Base-by-base conservation (phyloP, 2,113 vertebrate species). In the Elephantulus edwardii region DNA sequence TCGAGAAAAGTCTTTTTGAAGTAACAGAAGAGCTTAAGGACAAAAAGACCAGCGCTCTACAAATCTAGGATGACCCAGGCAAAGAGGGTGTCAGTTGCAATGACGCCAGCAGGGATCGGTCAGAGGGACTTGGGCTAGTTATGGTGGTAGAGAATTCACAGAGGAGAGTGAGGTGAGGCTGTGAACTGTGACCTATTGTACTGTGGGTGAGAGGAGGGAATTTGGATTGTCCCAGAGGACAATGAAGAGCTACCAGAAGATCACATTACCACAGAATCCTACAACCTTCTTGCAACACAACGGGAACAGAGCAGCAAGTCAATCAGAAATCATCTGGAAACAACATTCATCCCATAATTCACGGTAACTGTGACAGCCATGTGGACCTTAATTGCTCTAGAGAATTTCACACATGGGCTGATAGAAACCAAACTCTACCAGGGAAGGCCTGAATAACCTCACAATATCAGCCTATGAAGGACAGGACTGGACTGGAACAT, bases 51-150 rank as follows among this genome's bases (percentile, higher is more conserved):
- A 52, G 16, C 19, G 2, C 2, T 35, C 28, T 10, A 26, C 4
- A 9, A 26, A 20, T 2, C 6, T 0, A 0, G 64, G 6, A 71
- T 1, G 0, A 0, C 7, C 72, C 20, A 8, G 19, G 46, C 7
- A 12, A 24, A 44, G 48, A 48, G 35, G 54, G 19, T 17, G 30
- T n/a, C 0, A 6, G 22, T 16, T 22, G 38, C 10, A 24, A 54
- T 62, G 35, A 62, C 44, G 11, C 19, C n/a, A 42, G 48, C 48
- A 50, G 48, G 48, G 48, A 16, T 50, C 48, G 48, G 48, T 16
- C 48, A 8, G 16, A 10, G 48, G 48, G 56, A 30, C 50, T 52
- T 35, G 30, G 12, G 7, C 30, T 16, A 66, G 33, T 13, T 20
- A 19, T 1, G 20, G 6, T 38, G 19, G 60, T 8, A 46, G 7